These are phyloP conservation scores for Hydriomena furcata DNA, from an alignment of 2,888 invertebrate species.

Conservation along the genomic window DNA sequence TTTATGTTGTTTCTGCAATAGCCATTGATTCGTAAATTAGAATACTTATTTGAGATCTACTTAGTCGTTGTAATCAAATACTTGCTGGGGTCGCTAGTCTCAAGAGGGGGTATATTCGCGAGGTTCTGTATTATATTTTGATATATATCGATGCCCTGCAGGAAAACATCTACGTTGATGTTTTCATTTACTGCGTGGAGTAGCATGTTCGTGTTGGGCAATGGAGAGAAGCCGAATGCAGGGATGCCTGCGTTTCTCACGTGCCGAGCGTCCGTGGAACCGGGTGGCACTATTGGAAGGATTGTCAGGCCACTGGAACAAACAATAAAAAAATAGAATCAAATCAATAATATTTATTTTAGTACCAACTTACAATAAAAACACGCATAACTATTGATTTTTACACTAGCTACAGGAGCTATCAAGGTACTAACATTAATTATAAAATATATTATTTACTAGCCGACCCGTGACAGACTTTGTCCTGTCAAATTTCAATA, in stretches of 20 bases:
- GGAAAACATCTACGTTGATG: constrained; percentile 86
- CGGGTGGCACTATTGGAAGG: constrained; percentile 88
- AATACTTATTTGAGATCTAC: no score
- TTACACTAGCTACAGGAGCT: no score
- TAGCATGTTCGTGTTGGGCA: constrained; percentile 90
- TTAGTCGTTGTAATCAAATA: constrained; percentile 19
- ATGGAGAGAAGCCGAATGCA: constrained; percentile 93
- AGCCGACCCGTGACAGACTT: no score
- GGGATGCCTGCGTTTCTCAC: constrained; percentile 88
- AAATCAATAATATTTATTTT: no score
- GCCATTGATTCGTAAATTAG: no score
- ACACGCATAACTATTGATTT: no score
- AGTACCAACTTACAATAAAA: no score
- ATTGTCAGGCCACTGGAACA: constrained; percentile 82
- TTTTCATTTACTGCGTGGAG: constrained; percentile 93
- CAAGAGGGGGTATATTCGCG: constrained; percentile 19
- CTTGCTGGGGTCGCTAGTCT: constrained; percentile 8
- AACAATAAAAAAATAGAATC: no score
- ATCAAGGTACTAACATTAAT: no score
- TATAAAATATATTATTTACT: no score
- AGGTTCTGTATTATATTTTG: constrained; percentile 67
- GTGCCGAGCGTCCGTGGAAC: constrained; percentile 91
- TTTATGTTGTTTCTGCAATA: no score
- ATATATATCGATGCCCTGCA: constrained; percentile 89
- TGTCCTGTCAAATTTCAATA: no score